Conservation (phyloP, 1,140 invertebrate species). For the Drosophila dunni region DNA sequence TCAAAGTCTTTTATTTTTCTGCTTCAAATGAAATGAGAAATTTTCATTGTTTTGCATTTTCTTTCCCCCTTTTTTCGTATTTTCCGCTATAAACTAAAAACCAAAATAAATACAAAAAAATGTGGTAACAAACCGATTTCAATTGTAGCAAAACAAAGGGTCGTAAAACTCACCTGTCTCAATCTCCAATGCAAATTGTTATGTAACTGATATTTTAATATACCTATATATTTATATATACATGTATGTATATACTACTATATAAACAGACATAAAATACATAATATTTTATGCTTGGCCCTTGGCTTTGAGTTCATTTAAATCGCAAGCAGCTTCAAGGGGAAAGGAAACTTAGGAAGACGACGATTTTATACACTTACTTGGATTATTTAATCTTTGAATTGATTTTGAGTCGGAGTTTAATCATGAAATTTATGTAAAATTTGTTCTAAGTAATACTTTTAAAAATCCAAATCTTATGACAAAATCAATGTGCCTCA, state of each 20-base stretch:
- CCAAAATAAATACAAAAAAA: conserved; percentile 17
- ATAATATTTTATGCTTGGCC: background rate
- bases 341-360: background rate
- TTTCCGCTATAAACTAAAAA: conserved; percentile 16
- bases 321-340: conserved; percentile 26
- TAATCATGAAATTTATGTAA: too few species aligned
- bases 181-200: conserved; percentile 35
- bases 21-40: conserved; percentile 57
- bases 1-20: conserved; percentile 49
- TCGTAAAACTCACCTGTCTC: conserved; percentile 5
- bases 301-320: conserved; percentile 43
- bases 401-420: too few species aligned
- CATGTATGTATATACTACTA: background rate
- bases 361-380: conserved; percentile 10
- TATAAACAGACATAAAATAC: background rate
- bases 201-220: conserved; percentile 40
- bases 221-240: too few species aligned
- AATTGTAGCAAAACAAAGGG: background rate
- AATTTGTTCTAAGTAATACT: too few species aligned
- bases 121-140: conserved; percentile 2
- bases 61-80: conserved; percentile 21
- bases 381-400: background rate
- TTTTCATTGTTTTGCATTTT: conserved; percentile 18
- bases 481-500: background rate
- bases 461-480: background rate